Evolutionary conservation across 1,140 invertebrate genomes (phyloP).

Genomic region (Apocrypta bakeri): DNA sequence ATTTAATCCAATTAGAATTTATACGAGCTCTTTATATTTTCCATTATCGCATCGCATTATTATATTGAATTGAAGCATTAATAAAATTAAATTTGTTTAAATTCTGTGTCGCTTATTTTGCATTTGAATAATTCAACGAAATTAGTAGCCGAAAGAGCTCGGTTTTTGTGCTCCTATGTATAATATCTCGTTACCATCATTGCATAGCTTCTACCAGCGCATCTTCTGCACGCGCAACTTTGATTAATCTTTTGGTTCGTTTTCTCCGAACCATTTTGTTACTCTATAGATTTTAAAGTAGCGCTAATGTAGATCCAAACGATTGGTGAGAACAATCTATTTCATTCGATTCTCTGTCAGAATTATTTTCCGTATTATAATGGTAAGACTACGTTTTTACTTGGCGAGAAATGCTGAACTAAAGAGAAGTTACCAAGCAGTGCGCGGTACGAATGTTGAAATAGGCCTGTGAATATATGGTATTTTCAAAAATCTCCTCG

Average conservation of each 20-base stretch:
- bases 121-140: not conserved
- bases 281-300: not conserved
- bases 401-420: not conserved
- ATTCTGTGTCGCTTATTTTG: not conserved
- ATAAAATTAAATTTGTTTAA: not conserved
- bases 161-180: no score
- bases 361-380: no score
- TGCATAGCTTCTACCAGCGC: not conserved
- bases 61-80: not conserved
- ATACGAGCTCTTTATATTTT: not conserved
- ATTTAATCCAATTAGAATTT: no score
- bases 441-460: not conserved
- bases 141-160: not conserved
- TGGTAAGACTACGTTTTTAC: not conserved
- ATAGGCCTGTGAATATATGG: not conserved
- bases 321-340: not conserved
- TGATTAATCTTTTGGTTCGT: not conserved
- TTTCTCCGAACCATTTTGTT: not conserved
- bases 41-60: not conserved
- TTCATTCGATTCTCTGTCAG: not conserved
- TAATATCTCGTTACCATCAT: not conserved
- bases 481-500: no score
- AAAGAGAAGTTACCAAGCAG: not conserved
- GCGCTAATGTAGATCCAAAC: not conserved
- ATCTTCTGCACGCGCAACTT: not conserved